Conservation (phyloP, 1,140 invertebrate species). For the Brachionus calyciflorus region DNA sequence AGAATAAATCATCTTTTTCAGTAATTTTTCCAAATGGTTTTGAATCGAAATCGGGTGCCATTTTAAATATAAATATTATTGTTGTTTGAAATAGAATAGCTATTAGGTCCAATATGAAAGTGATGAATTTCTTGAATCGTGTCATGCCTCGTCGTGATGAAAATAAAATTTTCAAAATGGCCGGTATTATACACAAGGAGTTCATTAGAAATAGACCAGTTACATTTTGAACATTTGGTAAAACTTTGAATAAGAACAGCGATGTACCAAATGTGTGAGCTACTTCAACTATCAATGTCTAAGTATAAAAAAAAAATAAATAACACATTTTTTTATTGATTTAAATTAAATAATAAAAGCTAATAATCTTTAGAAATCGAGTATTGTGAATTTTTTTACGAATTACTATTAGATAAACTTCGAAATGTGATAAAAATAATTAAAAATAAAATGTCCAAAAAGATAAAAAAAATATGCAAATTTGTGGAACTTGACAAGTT, state of each 20-base stretch:
- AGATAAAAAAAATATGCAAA: too few species aligned
- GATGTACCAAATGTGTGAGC: constrained; percentile 28
- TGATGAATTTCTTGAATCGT: constrained; percentile 37
- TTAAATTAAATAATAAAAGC: too few species aligned
- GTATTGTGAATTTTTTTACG: too few species aligned
- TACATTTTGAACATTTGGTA: constrained; percentile 27
- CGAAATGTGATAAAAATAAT: too few species aligned
- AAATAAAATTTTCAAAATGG: constrained; percentile 29
- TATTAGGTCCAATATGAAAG: background rate
- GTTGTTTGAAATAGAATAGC: constrained; percentile 14
- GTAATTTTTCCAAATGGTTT: background rate
- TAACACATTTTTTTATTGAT: too few species aligned
- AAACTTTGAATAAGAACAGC: constrained; percentile 21
- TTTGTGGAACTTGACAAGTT: too few species aligned
- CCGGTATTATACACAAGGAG: constrained; percentile 32
- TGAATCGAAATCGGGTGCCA: background rate
- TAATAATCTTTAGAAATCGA: too few species aligned
- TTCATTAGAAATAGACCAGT: constrained; percentile 45
- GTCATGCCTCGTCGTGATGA: background rate
- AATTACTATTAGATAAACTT: too few species aligned
- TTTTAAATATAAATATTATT: constrained; percentile 34
- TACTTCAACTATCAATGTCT: constrained; percentile 27
- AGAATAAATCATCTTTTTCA: background rate
- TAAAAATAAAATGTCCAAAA: too few species aligned
- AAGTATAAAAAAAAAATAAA: background rate